phyloP scores from a whole-genome alignment of 2,113 vertebrate species.

The Conger conger region DNA sequence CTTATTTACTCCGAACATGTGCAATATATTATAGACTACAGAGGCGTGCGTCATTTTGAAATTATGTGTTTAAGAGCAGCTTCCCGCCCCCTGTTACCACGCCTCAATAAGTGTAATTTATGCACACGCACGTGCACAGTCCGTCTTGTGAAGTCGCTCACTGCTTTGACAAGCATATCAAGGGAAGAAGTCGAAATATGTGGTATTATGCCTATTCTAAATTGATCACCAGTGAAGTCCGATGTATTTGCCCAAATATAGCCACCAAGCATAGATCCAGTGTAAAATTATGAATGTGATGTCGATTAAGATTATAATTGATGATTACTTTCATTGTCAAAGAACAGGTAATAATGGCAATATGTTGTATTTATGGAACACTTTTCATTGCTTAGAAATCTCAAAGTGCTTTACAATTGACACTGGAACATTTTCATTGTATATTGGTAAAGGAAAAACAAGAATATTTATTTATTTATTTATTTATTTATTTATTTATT shows the following conservation, averaged over 20 bases:
- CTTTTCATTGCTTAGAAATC: too few species aligned
- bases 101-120: not conserved
- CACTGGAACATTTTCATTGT: not conserved
- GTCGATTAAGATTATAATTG: not conserved
- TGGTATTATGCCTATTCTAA: not conserved
- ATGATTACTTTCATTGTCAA: not conserved
- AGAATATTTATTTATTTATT: too few species aligned
- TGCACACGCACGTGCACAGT: not conserved
- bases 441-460: not conserved
- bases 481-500: not conserved
- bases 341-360: too few species aligned
- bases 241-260: not conserved
- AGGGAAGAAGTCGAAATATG: not conserved
- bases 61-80: conserved; percentile 11
- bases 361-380: too few species aligned
- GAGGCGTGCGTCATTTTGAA: conserved; percentile 16
- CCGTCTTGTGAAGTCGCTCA: not conserved
- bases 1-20: conserved; percentile 24
- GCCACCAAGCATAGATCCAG: not conserved
- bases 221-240: not conserved
- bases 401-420: too few species aligned
- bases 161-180: not conserved
- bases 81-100: not conserved
- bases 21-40: conserved; percentile 32
- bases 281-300: not conserved